Percentiles rank a stretch among this genome's conserved stretches.
phyloP scores from a whole-genome alignment of 2,888 invertebrate species.

The Lasioglossum lativentre region DNA sequence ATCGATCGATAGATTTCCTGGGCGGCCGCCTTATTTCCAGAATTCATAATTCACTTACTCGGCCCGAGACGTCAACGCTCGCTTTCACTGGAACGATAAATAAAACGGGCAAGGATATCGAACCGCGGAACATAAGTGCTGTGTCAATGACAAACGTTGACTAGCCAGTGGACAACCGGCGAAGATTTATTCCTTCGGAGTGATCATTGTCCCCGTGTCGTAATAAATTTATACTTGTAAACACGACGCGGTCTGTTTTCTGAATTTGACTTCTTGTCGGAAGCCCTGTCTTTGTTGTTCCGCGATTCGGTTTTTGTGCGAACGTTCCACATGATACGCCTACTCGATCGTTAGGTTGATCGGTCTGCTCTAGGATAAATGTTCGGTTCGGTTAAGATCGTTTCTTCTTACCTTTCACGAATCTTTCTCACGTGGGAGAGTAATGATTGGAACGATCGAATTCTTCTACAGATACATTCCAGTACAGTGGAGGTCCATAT shows the following conservation, averaged over 20 bases:
- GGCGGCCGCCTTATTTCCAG: slow-evolving; percentile 62
- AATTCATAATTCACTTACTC: slow-evolving; percentile 69
- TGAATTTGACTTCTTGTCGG: slow-evolving; percentile 20
- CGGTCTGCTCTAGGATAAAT: not conserved
- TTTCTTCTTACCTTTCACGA: not conserved
- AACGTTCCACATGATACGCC: not conserved
- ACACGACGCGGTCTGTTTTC: slow-evolving; percentile 28
- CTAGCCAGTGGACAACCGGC: slow-evolving; percentile 43
- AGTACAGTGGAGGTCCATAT: not conserved
- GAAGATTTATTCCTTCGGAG: slow-evolving; percentile 52
- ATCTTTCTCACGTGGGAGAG: not conserved
- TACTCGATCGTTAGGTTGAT: not conserved
- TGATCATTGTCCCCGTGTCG: slow-evolving; percentile 55
- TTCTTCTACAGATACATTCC: not conserved
- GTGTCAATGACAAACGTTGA: slow-evolving; percentile 55
- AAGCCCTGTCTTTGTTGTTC: slow-evolving; percentile 10
- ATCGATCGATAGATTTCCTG: slow-evolving; percentile 67
- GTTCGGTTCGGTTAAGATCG: not conserved
- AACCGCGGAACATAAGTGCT: slow-evolving; percentile 33
- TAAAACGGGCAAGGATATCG: slow-evolving; percentile 55
- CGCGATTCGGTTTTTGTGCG: not conserved
- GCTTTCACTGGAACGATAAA: slow-evolving; percentile 60
- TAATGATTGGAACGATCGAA: not conserved
- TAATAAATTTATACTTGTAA: slow-evolving; percentile 43
- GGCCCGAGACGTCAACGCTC: slow-evolving; percentile 52